phyloP scores from a whole-genome alignment of 2,113 vertebrate species.

The Brevimyrus niger region DNA sequence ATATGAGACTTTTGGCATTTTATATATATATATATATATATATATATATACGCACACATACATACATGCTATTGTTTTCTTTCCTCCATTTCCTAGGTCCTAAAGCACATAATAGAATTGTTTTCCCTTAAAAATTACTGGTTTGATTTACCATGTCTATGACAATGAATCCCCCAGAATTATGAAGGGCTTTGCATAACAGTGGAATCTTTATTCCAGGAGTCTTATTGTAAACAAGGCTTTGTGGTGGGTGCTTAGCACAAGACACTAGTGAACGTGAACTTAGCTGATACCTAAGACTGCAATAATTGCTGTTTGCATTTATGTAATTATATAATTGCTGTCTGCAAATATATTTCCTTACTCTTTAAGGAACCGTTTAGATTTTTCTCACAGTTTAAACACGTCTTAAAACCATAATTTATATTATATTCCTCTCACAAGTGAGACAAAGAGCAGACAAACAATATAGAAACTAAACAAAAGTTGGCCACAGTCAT shows the following conservation, averaged over 20 bases:
- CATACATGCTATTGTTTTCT: background rate
- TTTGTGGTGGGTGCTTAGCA: background rate
- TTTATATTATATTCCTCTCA: background rate
- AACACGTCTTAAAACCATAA: background rate
- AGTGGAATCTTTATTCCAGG: background rate
- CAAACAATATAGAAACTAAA: background rate
- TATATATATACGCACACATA: background rate
- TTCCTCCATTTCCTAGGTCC: background rate
- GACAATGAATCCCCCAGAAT: background rate
- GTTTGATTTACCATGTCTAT: background rate
- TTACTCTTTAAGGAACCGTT: background rate
- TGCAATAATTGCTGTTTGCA: conserved; percentile 2
- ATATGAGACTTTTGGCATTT: background rate
- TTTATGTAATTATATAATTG: background rate
- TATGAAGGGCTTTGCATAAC: background rate
- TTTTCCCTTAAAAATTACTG: background rate
- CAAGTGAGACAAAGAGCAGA: background rate
- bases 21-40: background rate
- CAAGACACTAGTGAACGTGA: background rate
- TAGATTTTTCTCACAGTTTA: conserved; percentile 2
- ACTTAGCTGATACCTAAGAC: background rate
- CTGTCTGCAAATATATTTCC: background rate
- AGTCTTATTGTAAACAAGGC: background rate
- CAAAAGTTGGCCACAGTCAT: background rate
- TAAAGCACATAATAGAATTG: background rate